Evolutionary conservation across 53 echinoderm and acorn worm genomes (phyloP).

Genomic region (Apostichopus leukothele): DNA sequence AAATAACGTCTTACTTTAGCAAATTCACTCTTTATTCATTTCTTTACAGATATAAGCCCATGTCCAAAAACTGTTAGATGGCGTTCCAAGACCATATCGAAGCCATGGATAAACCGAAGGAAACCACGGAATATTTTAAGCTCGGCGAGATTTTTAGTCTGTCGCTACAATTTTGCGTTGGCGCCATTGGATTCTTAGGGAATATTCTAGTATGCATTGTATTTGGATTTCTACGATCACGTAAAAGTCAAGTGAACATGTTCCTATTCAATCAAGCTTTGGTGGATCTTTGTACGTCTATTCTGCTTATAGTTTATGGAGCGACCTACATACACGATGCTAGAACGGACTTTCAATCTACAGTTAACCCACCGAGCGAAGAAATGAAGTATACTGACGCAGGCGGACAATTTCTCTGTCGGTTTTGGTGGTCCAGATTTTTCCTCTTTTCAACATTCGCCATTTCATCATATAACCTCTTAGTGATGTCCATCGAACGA

Average conservation of each 20-base stretch:
- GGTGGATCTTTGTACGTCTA: conserved; percentile 69
- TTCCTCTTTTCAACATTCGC: conserved; percentile 76
- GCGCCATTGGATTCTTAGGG: conserved; percentile 62
- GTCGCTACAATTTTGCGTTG: conserved; percentile 59
- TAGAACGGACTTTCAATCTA: not conserved
- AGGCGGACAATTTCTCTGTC: conserved; percentile 73
- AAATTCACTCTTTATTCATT: not conserved
- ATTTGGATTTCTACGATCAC: conserved; percentile 62
- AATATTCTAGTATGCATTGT: conserved; percentile 72
- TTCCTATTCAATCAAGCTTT: conserved; percentile 83
- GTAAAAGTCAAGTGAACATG: conserved; percentile 68
- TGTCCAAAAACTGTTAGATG: not conserved
- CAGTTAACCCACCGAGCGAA: conserved; percentile 26
- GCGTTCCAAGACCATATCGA: conserved; percentile 3
- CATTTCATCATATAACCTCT: conserved; percentile 79
- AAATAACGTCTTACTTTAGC: too few species aligned
- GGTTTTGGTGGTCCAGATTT: conserved; percentile 88
- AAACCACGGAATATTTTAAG: not conserved
- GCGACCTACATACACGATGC: conserved; percentile 58
- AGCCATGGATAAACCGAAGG: conserved; percentile 4
- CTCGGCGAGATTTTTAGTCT: conserved; percentile 50
- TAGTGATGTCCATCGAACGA: conserved; percentile 76
- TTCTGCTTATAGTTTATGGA: conserved; percentile 64
- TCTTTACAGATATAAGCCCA: not conserved
- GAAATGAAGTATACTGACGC: conserved; percentile 41